These are phyloP conservation scores for Eutolmus rufibarbis DNA, from an alignment of 2,888 invertebrate genomes.

Conservation along the genomic window DNA sequence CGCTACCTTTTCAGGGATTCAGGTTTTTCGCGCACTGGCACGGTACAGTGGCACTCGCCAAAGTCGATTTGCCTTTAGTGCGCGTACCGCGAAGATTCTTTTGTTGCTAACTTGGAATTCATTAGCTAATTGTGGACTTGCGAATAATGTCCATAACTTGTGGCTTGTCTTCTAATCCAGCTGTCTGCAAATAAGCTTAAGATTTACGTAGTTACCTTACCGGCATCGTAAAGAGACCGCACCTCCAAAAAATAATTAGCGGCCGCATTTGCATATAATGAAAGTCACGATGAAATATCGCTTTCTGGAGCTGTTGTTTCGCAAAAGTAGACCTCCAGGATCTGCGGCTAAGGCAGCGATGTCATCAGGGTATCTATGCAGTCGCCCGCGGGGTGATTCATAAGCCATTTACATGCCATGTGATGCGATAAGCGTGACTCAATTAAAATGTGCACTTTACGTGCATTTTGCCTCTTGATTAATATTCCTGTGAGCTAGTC, in stretches of 20 bases:
- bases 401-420: neutral
- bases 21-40: neutral
- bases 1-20: slow-evolving; percentile 3
- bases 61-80: neutral
- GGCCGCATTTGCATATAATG: neutral
- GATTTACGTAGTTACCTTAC: neutral
- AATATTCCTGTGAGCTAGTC: neutral
- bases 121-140: neutral
- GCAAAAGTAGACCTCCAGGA: neutral
- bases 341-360: neutral
- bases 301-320: neutral
- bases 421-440: slow-evolving; percentile 8
- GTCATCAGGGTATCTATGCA: neutral
- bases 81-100: neutral
- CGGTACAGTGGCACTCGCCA: slow-evolving; percentile 11
- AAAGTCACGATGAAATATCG: neutral
- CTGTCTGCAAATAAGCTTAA: neutral
- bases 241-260: neutral
- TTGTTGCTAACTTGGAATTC: neutral
- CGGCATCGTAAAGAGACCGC: neutral
- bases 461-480: neutral
- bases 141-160: neutral
- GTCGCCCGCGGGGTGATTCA: neutral
- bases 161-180: neutral
- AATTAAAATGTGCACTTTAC: slow-evolving; percentile 2